phyloP scores from a whole-genome alignment of 2,797 vertebrate genomes.

The Balearica regulorum region DNA sequence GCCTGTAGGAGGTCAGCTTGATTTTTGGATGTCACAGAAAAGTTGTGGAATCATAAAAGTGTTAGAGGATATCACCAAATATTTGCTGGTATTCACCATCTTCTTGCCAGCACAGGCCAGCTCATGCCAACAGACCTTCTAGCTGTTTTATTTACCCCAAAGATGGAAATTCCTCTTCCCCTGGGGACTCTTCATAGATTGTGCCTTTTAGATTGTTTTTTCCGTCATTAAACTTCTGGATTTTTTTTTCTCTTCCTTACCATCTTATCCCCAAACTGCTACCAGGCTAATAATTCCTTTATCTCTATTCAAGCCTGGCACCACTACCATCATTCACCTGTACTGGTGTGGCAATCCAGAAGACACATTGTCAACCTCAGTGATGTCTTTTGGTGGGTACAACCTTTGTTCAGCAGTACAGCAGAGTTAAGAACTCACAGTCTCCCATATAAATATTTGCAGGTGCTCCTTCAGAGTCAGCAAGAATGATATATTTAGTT shows the following conservation, averaged over 20 bases:
- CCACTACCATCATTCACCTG: background rate
- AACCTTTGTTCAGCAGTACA: background rate
- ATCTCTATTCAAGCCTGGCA: background rate
- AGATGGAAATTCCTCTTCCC: background rate
- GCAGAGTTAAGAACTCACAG: background rate
- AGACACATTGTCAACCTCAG: background rate
- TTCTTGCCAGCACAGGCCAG: background rate
- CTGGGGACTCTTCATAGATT: background rate
- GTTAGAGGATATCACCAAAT: background rate
- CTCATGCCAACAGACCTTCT: background rate
- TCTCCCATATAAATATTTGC: background rate
- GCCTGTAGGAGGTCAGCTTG: background rate
- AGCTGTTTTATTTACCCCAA: background rate
- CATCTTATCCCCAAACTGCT: background rate
- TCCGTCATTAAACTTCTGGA: background rate
- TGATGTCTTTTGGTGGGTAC: background rate
- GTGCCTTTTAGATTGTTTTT: background rate
- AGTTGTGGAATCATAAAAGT: background rate
- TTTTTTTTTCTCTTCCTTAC: background rate
- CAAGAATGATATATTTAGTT: conserved; percentile 19
- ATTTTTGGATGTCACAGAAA: background rate
- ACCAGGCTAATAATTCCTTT: background rate
- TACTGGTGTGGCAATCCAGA: background rate
- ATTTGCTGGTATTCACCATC: background rate
- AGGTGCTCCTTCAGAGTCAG: conserved; percentile 3